Base-by-base conservation (phyloP, 2,113 vertebrate species). In the Mesembrinibis cayennensis region DNA sequence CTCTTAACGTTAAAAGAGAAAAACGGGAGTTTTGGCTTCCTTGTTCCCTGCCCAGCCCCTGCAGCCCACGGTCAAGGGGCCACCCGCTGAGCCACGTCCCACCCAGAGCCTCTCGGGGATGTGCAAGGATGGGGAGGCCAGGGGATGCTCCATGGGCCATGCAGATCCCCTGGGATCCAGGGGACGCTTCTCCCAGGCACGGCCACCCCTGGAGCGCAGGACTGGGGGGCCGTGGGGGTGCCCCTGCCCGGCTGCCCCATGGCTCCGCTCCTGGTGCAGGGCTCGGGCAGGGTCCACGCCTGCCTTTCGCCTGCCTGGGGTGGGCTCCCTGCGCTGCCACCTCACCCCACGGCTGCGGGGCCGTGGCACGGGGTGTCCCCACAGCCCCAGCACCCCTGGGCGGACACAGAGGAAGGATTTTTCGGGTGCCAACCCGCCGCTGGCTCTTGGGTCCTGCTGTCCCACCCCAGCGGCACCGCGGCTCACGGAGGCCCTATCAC, bases 181-280 rank as follows among this genome's bases (percentile, higher is more conserved):
- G 44, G 7, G 2, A 23, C 2, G 0, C 12, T 34, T 10, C 20
- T 27, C 13, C 21, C n/a, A 18, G 59, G 23, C 21, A 49, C 8
- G 0, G 38, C 22, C 40, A 27, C 9, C n/a, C 53, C 32, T 0
- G 0, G 12, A 52, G 30, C 49, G 8, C 18, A 0, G 50, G 25
- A 0, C 12, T 18, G 32, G 47, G 67, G 42, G 13, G 11, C 1
- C 6, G 3, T 7, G 40, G n/a, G 36, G 47, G 20, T 78, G 36
- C 8, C 32, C 59, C 49, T 63, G n/a, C 36, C 58, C 22, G 1
- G 6, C 20, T 74, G 53, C 30, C 66, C 79, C 49, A 2, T 2
- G 8, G 16, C 58, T 29, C 50, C 2, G 9, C 27, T 32, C 50
- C n/a, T 16, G 6, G 26, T 1, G 0, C 12, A 6, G 32, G 26